Evolutionary conservation across 2,888 invertebrate genomes (phyloP).

Genomic region (Lepeophtheirus nordmannii): DNA sequence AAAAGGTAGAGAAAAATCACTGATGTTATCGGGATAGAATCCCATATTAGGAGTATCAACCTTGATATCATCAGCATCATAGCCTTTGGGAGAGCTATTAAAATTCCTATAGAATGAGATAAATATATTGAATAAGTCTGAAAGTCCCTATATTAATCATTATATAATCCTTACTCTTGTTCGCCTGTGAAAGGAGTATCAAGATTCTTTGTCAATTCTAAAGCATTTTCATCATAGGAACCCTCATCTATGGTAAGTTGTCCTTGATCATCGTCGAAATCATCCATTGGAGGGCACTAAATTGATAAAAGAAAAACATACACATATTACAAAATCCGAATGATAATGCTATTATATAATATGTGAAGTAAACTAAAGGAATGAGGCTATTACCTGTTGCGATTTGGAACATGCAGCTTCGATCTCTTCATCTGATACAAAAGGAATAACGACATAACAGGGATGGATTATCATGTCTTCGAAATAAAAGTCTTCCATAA

Average conservation of each 20-base stretch:
- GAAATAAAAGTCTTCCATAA: constrained; percentile 21
- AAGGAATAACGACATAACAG: constrained; percentile 23
- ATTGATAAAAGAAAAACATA: neutral
- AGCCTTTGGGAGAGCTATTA: neutral
- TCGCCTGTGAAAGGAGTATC: constrained; percentile 2
- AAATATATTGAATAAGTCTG: neutral
- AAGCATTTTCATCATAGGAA: constrained; percentile 13
- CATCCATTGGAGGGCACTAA: neutral
- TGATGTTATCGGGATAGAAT: constrained; percentile 15
- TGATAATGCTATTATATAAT: too few relatives aligned
- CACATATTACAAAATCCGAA: neutral
- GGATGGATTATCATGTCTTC: constrained; percentile 20
- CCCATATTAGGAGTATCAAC: neutral
- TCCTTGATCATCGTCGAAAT: constrained; percentile 5
- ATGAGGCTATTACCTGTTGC: neutral
- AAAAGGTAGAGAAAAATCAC: constrained; percentile 16
- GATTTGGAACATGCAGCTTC: constrained; percentile 8
- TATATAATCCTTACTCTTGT: neutral
- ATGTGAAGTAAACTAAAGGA: too few relatives aligned
- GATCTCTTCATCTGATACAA: constrained; percentile 21
- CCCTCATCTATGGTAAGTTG: constrained; percentile 19
- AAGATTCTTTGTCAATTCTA: neutral
- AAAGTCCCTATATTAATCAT: neutral
- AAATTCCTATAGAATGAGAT: neutral
- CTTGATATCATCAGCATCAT: constrained; percentile 21